phyloP scores from a whole-genome alignment of 1,140 invertebrate species.

The Pissodes strobi region DNA sequence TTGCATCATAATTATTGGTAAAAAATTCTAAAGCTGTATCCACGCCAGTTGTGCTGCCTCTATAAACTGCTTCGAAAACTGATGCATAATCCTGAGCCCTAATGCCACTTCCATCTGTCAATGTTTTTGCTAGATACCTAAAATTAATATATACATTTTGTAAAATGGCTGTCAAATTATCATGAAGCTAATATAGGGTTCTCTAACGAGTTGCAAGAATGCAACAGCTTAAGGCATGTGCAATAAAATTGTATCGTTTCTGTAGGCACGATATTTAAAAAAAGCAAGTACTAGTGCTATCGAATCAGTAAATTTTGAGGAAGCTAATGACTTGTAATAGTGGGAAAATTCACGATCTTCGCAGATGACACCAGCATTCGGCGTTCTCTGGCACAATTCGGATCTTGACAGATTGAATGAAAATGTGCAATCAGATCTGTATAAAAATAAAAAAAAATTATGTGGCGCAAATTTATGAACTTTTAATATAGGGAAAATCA shows the following conservation, averaged over 20 bases:
- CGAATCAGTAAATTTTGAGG: neutral
- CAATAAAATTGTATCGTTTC: too few species aligned
- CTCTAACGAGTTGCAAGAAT: neutral
- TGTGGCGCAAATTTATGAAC: too few species aligned
- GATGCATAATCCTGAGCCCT: constrained; percentile 56
- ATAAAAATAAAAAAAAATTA: too few species aligned
- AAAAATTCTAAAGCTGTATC: constrained; percentile 59
- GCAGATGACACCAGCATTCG: too few species aligned
- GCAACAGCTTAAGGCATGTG: too few species aligned
- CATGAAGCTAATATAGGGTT: neutral
- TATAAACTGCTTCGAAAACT: constrained; percentile 56
- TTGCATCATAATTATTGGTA: constrained; percentile 12
- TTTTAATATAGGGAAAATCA: too few species aligned
- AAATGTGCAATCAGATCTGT: too few species aligned
- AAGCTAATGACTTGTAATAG: neutral
- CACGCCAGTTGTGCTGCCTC: constrained; percentile 54
- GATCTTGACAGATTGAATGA: too few species aligned
- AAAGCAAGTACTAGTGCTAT: neutral
- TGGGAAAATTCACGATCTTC: too few species aligned
- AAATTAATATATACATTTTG: neutral
- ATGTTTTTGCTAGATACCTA: constrained; percentile 30
- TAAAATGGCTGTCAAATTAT: too few species aligned
- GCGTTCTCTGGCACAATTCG: too few species aligned
- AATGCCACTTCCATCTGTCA: constrained; percentile 45
- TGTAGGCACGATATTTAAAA: too few species aligned